Conservation (phyloP, 2,888 invertebrate species). For the Blastobasis adustella region DNA sequence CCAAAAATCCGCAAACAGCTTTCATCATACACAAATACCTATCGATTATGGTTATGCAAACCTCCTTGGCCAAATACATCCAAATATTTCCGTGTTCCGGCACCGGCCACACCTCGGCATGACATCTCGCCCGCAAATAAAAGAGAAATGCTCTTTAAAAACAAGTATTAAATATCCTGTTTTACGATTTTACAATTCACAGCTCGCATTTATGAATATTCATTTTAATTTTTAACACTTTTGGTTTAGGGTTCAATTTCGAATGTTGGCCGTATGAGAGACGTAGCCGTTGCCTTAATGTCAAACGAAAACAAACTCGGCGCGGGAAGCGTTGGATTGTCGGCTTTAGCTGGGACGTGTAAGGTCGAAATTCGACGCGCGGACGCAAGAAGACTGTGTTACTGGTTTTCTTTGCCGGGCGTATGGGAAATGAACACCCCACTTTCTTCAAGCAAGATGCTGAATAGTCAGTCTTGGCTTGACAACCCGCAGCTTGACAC, state of each 20-base stretch:
- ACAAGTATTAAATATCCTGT: slow-evolving; percentile 28
- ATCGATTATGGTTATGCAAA: slow-evolving; percentile 11
- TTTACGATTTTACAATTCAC: slow-evolving; percentile 14
- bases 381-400: slow-evolving; percentile 6
- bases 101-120: slow-evolving; percentile 19
- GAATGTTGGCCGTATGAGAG: slow-evolving; percentile 11
- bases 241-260: slow-evolving; percentile 15
- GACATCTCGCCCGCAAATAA: slow-evolving; percentile 24
- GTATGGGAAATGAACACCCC: slow-evolving; percentile 42
- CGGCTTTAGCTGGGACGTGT: slow-evolving; percentile 4
- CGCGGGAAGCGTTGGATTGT: slow-evolving; percentile 10
- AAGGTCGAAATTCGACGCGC: slow-evolving; percentile 1
- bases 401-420: slow-evolving; percentile 14
- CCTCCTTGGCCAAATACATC: slow-evolving; percentile 6
- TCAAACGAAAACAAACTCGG: slow-evolving; percentile 19
- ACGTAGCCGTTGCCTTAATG: slow-evolving; percentile 14
- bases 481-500: slow-evolving; percentile 19
- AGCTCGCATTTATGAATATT: too few species aligned
- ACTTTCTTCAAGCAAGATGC: slow-evolving; percentile 43
- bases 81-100: not conserved
- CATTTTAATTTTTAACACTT: slow-evolving; percentile 8
- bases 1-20: slow-evolving; percentile 7
- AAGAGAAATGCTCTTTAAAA: slow-evolving; percentile 27
- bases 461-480: slow-evolving; percentile 22
- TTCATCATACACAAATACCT: not conserved